These are phyloP conservation scores for Trachelus stipa DNA, from an alignment of 2,888 invertebrate genomes.

Conservation along the genomic window DNA sequence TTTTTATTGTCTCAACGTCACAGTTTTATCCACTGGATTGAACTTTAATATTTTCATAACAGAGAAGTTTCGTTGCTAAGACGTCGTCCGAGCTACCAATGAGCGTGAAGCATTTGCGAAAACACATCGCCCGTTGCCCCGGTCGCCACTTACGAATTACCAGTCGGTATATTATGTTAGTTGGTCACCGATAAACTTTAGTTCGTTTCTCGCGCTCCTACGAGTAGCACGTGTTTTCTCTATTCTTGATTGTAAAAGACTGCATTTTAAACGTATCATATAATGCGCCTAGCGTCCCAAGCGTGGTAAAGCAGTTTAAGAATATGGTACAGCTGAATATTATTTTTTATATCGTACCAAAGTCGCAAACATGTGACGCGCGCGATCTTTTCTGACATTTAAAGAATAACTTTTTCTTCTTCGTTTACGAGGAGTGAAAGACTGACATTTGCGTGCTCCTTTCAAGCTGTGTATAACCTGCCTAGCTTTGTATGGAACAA, in stretches of 20 bases:
- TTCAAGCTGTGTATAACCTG: neutral
- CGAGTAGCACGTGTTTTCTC: conserved; percentile 16
- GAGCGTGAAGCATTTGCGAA: conserved; percentile 6
- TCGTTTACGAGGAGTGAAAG: neutral
- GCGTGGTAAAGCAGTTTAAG: neutral
- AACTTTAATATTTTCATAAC: conserved; percentile 11
- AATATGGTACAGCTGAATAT: neutral
- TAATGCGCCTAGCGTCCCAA: neutral
- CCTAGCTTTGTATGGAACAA: neutral
- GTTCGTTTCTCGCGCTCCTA: conserved; percentile 26
- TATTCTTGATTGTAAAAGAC: neutral
- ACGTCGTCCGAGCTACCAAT: conserved; percentile 26
- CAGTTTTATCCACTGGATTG: neutral
- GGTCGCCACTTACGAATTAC: conserved; percentile 18
- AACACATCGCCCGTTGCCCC: conserved; percentile 22
- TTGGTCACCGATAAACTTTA: conserved; percentile 15
- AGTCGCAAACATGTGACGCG: neutral
- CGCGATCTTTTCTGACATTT: neutral
- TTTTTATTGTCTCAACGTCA: neutral
- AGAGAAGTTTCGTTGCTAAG: conserved; percentile 26
- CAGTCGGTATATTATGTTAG: neutral
- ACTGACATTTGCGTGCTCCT: neutral
- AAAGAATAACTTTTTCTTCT: neutral
- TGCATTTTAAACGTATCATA: neutral
- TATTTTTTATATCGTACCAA: neutral